Evolutionary conservation across 2,113 vertebrate genomes (phyloP).

Genomic region (Seriola quinqueradiata): DNA sequence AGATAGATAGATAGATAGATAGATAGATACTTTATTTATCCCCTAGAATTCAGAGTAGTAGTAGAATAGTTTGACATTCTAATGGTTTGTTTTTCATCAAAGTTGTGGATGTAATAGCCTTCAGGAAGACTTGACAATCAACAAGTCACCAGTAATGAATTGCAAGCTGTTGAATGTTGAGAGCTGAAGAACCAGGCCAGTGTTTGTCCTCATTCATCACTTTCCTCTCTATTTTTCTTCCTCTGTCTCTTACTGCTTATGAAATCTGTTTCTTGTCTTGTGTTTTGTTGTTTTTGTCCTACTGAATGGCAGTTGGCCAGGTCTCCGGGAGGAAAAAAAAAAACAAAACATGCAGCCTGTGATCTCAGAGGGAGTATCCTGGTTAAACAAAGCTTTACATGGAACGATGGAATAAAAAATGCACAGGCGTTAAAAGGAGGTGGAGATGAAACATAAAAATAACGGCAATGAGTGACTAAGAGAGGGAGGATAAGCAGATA

Average conservation of each 20-base stretch:
- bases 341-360: background rate
- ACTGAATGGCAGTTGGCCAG: background rate
- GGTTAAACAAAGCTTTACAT: constrained; percentile 9
- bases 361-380: constrained; percentile 3
- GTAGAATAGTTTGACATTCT: constrained; percentile 12
- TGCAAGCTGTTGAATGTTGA: constrained; percentile 10
- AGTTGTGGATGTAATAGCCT: background rate
- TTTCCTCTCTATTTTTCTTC: background rate
- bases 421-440: background rate
- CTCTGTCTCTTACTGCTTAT: background rate
- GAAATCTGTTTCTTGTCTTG: constrained; percentile 3
- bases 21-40: too few relatives aligned
- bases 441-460: constrained; percentile 12
- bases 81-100: constrained; percentile 29
- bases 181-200: constrained; percentile 1
- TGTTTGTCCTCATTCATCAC: constrained; percentile 14
- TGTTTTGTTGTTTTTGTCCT: background rate
- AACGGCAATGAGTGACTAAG: constrained; percentile 1
- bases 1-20: too few relatives aligned
- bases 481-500: background rate
- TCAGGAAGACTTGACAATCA: constrained; percentile 34
- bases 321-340: background rate
- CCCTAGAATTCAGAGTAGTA: too few relatives aligned
- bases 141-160: constrained; percentile 28
- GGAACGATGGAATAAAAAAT: background rate